Base-by-base conservation (phyloP, 1,140 invertebrate species). In the Zeugodacus cucurbitae region DNA sequence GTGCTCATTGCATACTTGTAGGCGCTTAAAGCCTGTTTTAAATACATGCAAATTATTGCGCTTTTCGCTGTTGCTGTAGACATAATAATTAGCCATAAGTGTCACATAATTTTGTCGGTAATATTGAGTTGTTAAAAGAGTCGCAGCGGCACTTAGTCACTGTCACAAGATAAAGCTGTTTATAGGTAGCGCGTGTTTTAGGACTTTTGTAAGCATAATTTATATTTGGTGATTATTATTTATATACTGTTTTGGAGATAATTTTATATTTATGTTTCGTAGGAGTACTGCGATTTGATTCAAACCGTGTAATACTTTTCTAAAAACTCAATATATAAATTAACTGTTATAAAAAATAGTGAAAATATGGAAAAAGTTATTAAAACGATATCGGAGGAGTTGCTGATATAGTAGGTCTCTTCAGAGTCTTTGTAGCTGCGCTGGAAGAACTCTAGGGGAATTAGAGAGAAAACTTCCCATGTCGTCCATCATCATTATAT, bases 1-100 rank as follows among this genome's bases (percentile, higher is more conserved):
- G 32, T 62, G 34, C 74, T 82, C 41, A 26, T 82, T 48, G 74
- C 34, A 48, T 82, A 82, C 74, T 82, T 82, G 41, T 48, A 48
- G 74, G 41, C n/a, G 74, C 26, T 82, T 82, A 48, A 74, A 82
- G 74, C 74, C 10, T 26, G 11, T 82, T 78, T 82, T 48, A 82
- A 82, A 82, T 48, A 48, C 74, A 17, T 26, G 41, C 14, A 44
- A 44, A 82, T 48, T 82, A 82, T 48, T 44, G 74, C 10, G 74
- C 74, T 82, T 82, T 82, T 44, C 67, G 67, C 48, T 48, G 74
- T 17, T 82, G 37, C 26, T 82, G 74, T 48, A 48, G n/a, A 22
- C 41, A 82, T 82, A 48, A 82, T 82, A 82, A 82, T 82, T 82
- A 82, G 11, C 26, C 4, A 3, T 82, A 82, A 48, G 74, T 54